Evolutionary conservation across 2,888 invertebrate species (phyloP).

Genomic region (Malthinus seriepunctatus): DNA sequence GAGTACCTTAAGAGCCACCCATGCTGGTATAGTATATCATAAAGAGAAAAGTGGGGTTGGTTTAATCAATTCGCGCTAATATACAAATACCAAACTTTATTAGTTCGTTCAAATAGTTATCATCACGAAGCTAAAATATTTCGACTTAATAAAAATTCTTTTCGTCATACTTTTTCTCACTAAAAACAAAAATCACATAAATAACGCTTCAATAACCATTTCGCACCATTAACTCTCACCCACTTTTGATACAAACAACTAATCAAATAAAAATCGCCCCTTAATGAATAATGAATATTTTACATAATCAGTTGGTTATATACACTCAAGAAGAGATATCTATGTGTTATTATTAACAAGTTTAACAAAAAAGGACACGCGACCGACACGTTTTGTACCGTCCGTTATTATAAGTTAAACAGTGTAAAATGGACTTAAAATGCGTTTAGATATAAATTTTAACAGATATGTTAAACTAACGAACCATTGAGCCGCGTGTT

Average conservation of each 20-base stretch:
- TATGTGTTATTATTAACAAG: conserved; percentile 43
- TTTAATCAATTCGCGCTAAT: conserved; percentile 39
- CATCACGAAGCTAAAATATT: conserved; percentile 18
- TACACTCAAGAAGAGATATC: conserved; percentile 30
- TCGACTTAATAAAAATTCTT: no score
- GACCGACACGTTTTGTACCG: conserved; percentile 33
- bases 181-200: no score
- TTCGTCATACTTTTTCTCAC: no score
- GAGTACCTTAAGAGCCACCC: neutral
- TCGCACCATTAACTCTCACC: no score
- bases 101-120: conserved; percentile 31
- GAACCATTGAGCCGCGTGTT: conserved; percentile 50
- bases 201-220: no score
- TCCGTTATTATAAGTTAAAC: conserved; percentile 40
- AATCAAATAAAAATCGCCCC: conserved; percentile 19
- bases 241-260: neutral
- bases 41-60: conserved; percentile 29
- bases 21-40: conserved; percentile 6
- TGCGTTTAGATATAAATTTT: conserved; percentile 35
- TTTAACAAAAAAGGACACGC: conserved; percentile 39
- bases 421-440: conserved; percentile 43
- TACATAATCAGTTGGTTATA: conserved; percentile 39
- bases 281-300: conserved; percentile 44
- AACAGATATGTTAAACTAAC: conserved; percentile 47
- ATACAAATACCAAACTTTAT: conserved; percentile 41